Base-by-base conservation (phyloP, 2,797 vertebrate genomes). In the Tolypeutes matacus region DNA sequence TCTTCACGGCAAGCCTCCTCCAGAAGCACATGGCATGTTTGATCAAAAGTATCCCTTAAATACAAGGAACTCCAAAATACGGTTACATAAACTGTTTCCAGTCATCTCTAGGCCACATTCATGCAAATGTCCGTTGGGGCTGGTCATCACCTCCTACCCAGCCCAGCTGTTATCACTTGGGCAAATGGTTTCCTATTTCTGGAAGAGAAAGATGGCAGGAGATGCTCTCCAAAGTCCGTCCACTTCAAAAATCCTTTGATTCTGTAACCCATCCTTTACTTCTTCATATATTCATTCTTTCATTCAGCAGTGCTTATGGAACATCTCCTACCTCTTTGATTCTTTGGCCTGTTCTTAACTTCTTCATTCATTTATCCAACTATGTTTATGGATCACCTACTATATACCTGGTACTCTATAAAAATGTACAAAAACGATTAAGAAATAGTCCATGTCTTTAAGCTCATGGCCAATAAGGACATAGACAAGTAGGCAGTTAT, bases 1-100 rank as follows among this genome's bases (percentile, higher is more conserved):
- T 93, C 90, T 65, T 53, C 90, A 76, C 2, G 8, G 88, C 92
- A 60, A 49, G 82, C 17, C 65, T 94, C 78, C 77, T 72, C 56
- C 21, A 0, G 78, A 78, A 86, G 39, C 87, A 82, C 49, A 11
- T 65, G 89, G 81, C 46, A 49, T 51, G 6, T 31, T 7, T 31
- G 46, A 49, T 18, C 46, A 12, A 39, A 17, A 46, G 17, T 27
- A 4, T 3, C 72, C 42, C 49, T 29, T 31, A 49, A 10, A 31
- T 31, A 49, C 27, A 75, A 14, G 27, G 46, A 75, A 29, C 18
- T 29, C 39, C 72, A 46, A 46, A 46, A 15, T 46, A 31, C 29
- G 8, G 9, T 7, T 31, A 46, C 3, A 17, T 76, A 20, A 20
- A 29, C 21, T 36, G 14, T 49, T 27, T 62, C 58, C 73, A 93